A percentile compares a stretch with the other conserved stretches of the same genome.
Conservation (phyloP, 2,888 invertebrate species). For the Axea sp. region DNA sequence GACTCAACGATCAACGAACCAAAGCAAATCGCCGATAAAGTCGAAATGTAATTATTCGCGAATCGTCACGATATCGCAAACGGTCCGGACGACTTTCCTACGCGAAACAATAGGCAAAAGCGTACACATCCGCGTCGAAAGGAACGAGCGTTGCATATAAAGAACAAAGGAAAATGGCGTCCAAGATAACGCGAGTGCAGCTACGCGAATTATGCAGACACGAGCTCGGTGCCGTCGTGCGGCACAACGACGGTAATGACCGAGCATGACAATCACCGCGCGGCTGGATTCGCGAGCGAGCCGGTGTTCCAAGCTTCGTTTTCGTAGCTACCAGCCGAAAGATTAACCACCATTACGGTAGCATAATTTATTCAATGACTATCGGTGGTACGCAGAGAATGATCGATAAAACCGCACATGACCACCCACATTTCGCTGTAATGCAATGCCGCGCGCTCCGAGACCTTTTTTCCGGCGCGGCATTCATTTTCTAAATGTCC, state of each 20-base stretch:
- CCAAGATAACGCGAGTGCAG: slow-evolving; percentile 48
- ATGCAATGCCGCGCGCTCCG: slow-evolving; percentile 41
- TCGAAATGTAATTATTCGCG: slow-evolving; percentile 40
- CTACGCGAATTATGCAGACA: slow-evolving; percentile 57
- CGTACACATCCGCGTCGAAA: slow-evolving; percentile 46
- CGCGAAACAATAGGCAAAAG: slow-evolving; percentile 47
- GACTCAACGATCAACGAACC: no score
- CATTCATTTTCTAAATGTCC: slow-evolving; percentile 39
- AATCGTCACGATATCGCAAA: slow-evolving; percentile 50
- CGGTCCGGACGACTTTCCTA: slow-evolving; percentile 4
- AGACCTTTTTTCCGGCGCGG: slow-evolving; percentile 2
- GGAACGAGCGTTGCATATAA: slow-evolving; percentile 59
- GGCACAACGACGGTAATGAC: slow-evolving; percentile 63
- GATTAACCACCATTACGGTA: slow-evolving; percentile 66
- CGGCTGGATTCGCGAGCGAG: slow-evolving; percentile 54
- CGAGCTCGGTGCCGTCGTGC: slow-evolving; percentile 58
- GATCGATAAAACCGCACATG: slow-evolving; percentile 66
- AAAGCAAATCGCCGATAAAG: no score
- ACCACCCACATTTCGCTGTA: slow-evolving; percentile 59
- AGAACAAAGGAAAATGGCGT: slow-evolving; percentile 63
- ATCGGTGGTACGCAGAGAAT: slow-evolving; percentile 63
- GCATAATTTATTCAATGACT: slow-evolving; percentile 71
- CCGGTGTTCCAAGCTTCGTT: slow-evolving; percentile 47
- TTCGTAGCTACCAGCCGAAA: slow-evolving; percentile 58
- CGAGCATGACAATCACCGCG: slow-evolving; percentile 64